Base-by-base conservation (phyloP, 2,888 invertebrate genomes). In the Julus scandinavius region DNA sequence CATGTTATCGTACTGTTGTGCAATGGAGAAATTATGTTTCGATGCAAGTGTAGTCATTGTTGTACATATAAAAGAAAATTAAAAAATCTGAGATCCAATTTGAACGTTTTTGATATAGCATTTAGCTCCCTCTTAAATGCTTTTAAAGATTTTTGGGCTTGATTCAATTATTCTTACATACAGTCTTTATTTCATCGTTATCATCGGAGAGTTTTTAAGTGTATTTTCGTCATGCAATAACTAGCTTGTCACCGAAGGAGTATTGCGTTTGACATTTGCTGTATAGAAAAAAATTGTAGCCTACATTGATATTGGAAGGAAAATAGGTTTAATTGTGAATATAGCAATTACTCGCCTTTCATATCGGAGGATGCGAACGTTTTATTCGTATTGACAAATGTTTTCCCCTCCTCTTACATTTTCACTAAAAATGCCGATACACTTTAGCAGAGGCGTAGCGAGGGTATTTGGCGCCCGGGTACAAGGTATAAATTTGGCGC, bases 381-480 rank as follows among this genome's bases (percentile, higher is more conserved):
- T 63, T 63, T 63, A 63, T 63, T 63, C 63, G 63, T 29, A 72
- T 63, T 72, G 72, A 72, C 29, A 72, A 72, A 72, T 29, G 72
- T 29, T 29, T 72, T 29, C 72, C 72, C n/a, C 29, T 29, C 72
- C 9, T 29, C 72, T 29, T 72, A n/a, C 11, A 29, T 29, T 11
- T 29, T 29, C 11, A 29, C 72, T 72, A 9, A 29, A 29, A 72
- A 72, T 29, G 11, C 29, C 72, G 72, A 72, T 72, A 72, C 20
- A n/a, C n/a, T 2, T n/a, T n/a, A n/a, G n/a, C n/a, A n/a, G n/a
- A n/a, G n/a, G n/a, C n/a, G n/a, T n/a, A n/a, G n/a, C n/a, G n/a
- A n/a, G n/a, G n/a, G n/a, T n/a, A n/a, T n/a, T n/a, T n/a, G n/a
- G n/a, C n/a, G n/a, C n/a, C n/a, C n/a, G n/a, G n/a, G n/a, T n/a